A percentile compares a stretch with the other conserved stretches of the same genome.
Evolutionary conservation across 2,797 vertebrate genomes (phyloP).

Genomic region (Sebastes oblongus): DNA sequence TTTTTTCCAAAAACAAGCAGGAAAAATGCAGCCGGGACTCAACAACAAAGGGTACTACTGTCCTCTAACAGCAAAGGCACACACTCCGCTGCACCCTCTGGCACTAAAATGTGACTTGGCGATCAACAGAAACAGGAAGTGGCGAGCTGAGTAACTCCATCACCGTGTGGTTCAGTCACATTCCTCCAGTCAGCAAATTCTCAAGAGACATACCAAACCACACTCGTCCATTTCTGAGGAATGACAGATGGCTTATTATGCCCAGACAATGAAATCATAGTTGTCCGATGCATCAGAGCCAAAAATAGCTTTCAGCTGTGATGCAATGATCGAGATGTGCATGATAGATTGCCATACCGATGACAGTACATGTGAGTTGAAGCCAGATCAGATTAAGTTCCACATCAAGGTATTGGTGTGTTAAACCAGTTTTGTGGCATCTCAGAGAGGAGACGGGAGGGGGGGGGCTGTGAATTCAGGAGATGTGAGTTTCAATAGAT

Average conservation of each 20-base stretch:
- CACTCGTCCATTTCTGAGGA: background rate
- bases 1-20: background rate
- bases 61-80: constrained; percentile 41
- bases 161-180: constrained; percentile 35
- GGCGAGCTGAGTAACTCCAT: constrained; percentile 56
- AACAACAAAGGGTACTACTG: constrained; percentile 27
- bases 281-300: background rate
- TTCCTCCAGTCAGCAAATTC: constrained; percentile 47
- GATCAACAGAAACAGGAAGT: constrained; percentile 51
- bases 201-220: constrained; percentile 22
- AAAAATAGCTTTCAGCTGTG: constrained; percentile 20
- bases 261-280: background rate
- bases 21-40: background rate
- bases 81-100: constrained; percentile 26
- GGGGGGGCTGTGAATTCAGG: background rate
- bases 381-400: background rate
- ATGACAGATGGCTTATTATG: constrained; percentile 10
- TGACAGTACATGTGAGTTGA: background rate
- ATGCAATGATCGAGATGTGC: background rate
- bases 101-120: constrained; percentile 40
- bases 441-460: background rate
- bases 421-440: constrained; percentile 25
- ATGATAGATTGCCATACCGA: background rate
- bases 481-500: constrained; percentile 19
- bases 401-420: background rate